A percentile compares a stretch with the other conserved stretches of the same genome.
Conservation (phyloP, 2,888 invertebrate genomes). For the Ormyrus thymus region DNA sequence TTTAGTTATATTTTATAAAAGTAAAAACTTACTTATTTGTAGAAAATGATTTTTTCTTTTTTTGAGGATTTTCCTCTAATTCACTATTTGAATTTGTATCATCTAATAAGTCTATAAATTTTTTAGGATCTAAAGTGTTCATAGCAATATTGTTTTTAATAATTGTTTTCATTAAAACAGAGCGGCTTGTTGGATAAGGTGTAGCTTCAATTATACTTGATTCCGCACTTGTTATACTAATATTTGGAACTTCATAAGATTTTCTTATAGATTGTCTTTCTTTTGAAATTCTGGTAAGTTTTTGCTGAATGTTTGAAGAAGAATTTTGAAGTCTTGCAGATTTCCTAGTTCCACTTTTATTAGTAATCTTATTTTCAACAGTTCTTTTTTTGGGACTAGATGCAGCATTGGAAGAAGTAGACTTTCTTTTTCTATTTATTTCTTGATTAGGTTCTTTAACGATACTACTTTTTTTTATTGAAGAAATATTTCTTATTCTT, state of each 20-base stretch:
- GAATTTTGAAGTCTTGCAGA: background rate
- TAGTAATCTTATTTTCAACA: background rate
- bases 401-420: background rate
- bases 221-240: conserved; percentile 16
- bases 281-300: too few relatives aligned
- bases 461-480: background rate
- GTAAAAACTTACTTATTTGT: conserved; percentile 43
- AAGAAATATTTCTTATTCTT: conserved; percentile 60
- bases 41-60: conserved; percentile 10
- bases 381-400: background rate
- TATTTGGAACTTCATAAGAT: conserved; percentile 7
- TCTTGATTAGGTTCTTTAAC: background rate
- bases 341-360: conserved; percentile 3
- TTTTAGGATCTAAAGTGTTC: conserved; percentile 41
- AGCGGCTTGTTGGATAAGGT: conserved; percentile 63
- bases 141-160: conserved; percentile 53
- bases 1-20: background rate
- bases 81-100: conserved; percentile 33
- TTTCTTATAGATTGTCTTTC: background rate
- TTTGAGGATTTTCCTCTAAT: background rate
- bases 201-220: conserved; percentile 62
- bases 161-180: conserved; percentile 61
- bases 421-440: conserved; percentile 3
- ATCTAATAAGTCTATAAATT: conserved; percentile 36
- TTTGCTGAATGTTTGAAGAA: background rate